Evolutionary conservation across 2,888 invertebrate species (phyloP), one percentile per base, ranked within the genome.

Genomic region (Pteria penguin): DNA sequence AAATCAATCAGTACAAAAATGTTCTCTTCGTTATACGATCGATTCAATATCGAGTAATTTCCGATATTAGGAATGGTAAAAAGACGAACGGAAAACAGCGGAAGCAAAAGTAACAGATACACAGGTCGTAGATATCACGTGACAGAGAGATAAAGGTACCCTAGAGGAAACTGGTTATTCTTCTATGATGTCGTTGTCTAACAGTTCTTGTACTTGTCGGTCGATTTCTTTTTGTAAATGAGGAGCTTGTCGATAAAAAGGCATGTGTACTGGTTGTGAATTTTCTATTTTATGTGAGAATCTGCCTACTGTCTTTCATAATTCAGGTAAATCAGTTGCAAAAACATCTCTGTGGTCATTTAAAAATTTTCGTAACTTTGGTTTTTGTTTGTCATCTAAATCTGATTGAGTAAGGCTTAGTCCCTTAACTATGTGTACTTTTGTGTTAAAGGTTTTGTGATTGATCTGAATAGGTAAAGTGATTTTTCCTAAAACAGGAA

Each of bases 201-300:
- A 58, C 31, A 68, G 24, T 27, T 74, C 74, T 52, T 67, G 52
- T 36, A 68, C 54, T 24, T 66, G 66, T 54, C 72, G 52, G 27
- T 81, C 76, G 57, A 60, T 80, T 72, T 76, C 81, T 52, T 63
- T 62, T 62, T 78, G 78, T 29, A 75, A 71, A 3, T 70, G 32
- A 33, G 79, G 79, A 26, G 73, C 61, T 36, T 65, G 63, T 24
- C 81, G 74, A 33, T 82, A 76, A 65, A 68, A 70, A 31, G 69
- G 58, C 57, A 69, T 70, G 22, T 65, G 58, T n/a, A 76, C 75
- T 26, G 79, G 75, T 11, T 22, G 29, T 8, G 72, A 75, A 60
- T 66, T 81, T 62, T 81, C 80, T 57, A 81, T 81, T 60, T 66
- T 69, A 72, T 82, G 80, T 3, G 27, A 26, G 27, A 4, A 61